These are phyloP conservation scores for Pavo muticus DNA, from an alignment of 2,113 vertebrate genomes.

Conservation along the genomic window DNA sequence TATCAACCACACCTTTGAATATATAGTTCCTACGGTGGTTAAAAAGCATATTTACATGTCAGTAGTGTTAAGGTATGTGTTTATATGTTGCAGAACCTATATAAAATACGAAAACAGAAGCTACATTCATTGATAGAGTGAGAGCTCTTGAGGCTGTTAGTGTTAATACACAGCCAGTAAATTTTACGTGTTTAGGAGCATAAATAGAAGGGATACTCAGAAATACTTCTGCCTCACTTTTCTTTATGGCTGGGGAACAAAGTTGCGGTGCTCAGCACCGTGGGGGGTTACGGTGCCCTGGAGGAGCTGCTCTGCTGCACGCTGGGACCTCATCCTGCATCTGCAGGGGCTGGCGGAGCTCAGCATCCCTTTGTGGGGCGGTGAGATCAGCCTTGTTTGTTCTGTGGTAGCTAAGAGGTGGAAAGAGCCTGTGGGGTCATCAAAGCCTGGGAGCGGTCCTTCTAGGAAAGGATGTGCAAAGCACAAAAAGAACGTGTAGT, in stretches of 20 bases:
- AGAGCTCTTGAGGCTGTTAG: constrained; percentile 51
- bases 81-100: constrained; percentile 59
- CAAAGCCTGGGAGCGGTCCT: fast-evolving
- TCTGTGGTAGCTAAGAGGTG: background rate
- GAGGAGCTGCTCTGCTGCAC: background rate
- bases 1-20: constrained; percentile 20
- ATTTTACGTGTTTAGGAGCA: constrained; percentile 48
- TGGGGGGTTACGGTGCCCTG: background rate
- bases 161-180: constrained; percentile 57
- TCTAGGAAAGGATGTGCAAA: background rate
- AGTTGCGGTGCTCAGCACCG: background rate
- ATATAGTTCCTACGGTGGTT: constrained; percentile 39
- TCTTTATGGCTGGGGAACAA: constrained; percentile 13
- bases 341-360: background rate
- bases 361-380: background rate
- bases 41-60: constrained; percentile 18
- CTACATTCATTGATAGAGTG: constrained; percentile 65
- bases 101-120: constrained; percentile 64
- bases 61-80: constrained; percentile 58
- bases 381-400: background rate
- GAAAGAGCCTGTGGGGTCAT: background rate
- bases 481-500: fast-evolving
- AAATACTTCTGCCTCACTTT: constrained; percentile 45
- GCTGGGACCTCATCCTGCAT: background rate
- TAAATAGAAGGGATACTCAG: constrained; percentile 38